Conservation (phyloP, 2,888 invertebrate species). For the Deilephila porcellus region DNA sequence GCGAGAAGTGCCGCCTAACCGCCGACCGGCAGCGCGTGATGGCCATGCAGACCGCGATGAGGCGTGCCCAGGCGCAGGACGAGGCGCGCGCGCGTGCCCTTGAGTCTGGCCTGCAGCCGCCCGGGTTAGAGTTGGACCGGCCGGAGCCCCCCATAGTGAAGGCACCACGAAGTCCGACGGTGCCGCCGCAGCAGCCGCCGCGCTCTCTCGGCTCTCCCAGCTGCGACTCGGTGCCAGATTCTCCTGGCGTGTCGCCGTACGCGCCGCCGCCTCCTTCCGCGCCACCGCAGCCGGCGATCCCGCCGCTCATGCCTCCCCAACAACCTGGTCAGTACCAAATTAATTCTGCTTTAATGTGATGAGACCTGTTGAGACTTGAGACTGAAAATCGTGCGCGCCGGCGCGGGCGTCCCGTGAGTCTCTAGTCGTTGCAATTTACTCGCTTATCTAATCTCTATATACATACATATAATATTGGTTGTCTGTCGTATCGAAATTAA, state of each 20-base stretch:
- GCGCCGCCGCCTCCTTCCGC: slow-evolving; percentile 83
- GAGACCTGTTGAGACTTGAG: not conserved
- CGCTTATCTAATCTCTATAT: too few relatives aligned
- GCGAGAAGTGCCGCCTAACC: slow-evolving; percentile 94
- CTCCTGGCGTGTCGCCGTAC: slow-evolving; percentile 75
- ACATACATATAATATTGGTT: too few relatives aligned
- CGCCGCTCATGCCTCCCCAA: slow-evolving; percentile 78
- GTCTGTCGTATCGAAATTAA: too few relatives aligned
- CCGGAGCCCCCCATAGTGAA: slow-evolving; percentile 78
- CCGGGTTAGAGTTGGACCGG: slow-evolving; percentile 75
- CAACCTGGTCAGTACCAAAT: slow-evolving; percentile 72
- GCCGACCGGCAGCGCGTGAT: slow-evolving; percentile 95
- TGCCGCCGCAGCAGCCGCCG: slow-evolving; percentile 65
- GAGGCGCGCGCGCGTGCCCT: slow-evolving; percentile 86
- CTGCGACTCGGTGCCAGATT: slow-evolving; percentile 75
- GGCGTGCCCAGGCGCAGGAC: slow-evolving; percentile 94
- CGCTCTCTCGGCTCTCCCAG: slow-evolving; percentile 72
- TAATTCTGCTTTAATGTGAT: not conserved
- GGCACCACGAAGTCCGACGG: slow-evolving; percentile 71
- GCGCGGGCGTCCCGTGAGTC: not conserved
- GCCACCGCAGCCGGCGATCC: slow-evolving; percentile 82
- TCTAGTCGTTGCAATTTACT: too few relatives aligned
- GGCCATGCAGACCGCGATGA: slow-evolving; percentile 93
- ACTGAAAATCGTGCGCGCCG: not conserved
- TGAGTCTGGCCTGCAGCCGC: slow-evolving; percentile 72